These are phyloP conservation scores for Hormaphis cornu DNA, from an alignment of 1,140 invertebrate genomes.

Conservation along the genomic window DNA sequence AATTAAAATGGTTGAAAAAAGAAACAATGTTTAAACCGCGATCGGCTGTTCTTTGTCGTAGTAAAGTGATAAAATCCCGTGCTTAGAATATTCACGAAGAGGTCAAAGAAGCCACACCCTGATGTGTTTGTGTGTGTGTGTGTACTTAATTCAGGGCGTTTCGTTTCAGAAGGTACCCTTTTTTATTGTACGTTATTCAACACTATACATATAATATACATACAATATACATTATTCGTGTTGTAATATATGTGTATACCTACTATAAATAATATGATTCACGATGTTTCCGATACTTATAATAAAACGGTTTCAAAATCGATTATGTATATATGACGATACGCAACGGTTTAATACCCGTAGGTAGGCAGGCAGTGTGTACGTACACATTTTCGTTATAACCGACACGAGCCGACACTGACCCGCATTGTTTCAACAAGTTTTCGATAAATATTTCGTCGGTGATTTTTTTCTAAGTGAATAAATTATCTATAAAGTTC, in stretches of 20 bases:
- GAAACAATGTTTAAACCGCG: slow-evolving; percentile 26
- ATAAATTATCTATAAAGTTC: not conserved
- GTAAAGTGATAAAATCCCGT: slow-evolving; percentile 21
- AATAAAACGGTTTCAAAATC: slow-evolving; percentile 17
- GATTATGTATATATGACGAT: slow-evolving; percentile 1
- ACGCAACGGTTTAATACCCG: not conserved
- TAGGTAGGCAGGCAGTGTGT: too few relatives aligned
- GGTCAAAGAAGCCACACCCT: slow-evolving; percentile 32
- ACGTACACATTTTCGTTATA: not conserved
- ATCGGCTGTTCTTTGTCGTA: slow-evolving; percentile 8
- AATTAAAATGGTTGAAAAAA: not conserved
- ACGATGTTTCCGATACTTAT: slow-evolving; percentile 21
- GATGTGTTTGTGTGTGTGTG: slow-evolving; percentile 15
- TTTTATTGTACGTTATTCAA: too few relatives aligned
- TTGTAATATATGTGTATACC: not conserved
- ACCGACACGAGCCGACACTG: not conserved
- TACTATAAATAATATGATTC: too few relatives aligned
- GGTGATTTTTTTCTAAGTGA: not conserved
- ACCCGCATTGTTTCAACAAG: not conserved
- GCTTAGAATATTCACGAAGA: slow-evolving; percentile 26
- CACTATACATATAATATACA: too few relatives aligned
- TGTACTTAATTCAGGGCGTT: slow-evolving; percentile 30
- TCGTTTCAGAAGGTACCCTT: slow-evolving; percentile 19
- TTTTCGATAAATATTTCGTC: not conserved
- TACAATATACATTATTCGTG: too few relatives aligned